Evolutionary conservation across 2,797 vertebrate genomes (phyloP).

Genomic region (Micrastur ruficollis): DNA sequence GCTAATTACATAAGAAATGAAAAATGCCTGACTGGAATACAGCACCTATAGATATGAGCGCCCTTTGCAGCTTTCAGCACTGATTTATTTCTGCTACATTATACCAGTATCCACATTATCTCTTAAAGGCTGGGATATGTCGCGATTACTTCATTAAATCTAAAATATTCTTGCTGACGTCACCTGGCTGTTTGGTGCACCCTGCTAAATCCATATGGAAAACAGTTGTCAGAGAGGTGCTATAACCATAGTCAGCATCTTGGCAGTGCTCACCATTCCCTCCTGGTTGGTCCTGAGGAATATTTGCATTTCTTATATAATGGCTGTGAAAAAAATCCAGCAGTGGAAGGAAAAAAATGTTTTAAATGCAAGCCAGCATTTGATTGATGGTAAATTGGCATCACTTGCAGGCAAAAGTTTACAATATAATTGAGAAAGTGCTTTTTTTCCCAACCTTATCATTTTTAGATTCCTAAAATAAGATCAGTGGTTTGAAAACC

Average conservation of each 20-base stretch:
- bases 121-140: background rate
- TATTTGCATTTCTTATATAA: background rate
- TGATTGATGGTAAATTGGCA: background rate
- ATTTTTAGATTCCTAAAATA: background rate
- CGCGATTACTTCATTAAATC: background rate
- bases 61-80: background rate
- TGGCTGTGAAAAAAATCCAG: background rate
- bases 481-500: background rate
- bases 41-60: fast-evolving
- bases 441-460: fast-evolving
- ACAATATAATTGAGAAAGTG: background rate
- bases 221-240: background rate
- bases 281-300: background rate
- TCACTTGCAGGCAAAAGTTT: background rate
- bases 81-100: background rate
- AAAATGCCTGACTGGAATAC: background rate
- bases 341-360: background rate
- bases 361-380: background rate
- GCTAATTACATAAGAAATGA: background rate
- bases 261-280: background rate
- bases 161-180: background rate
- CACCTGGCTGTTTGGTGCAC: background rate
- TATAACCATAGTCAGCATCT: background rate
- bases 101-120: background rate
- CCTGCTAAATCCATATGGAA: background rate